Evolutionary conservation across 92 coral and sea anemone species (phyloP).

Genomic region (Parazoanthus darwini): DNA sequence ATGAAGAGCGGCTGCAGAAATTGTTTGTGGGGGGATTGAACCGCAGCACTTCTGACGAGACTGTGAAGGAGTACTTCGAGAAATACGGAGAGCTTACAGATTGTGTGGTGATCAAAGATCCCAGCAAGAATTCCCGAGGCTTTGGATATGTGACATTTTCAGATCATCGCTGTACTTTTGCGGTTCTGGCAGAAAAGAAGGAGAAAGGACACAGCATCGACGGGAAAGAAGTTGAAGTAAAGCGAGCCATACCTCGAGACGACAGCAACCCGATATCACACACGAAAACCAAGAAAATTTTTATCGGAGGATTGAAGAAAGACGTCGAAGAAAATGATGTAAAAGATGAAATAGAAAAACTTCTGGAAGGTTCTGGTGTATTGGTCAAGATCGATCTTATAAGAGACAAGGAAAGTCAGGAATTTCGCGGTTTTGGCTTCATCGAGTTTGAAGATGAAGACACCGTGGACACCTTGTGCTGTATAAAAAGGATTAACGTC

Average conservation of each 20-base stretch:
- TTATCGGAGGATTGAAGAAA: slow-evolving; percentile 67
- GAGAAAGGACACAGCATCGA: slow-evolving; percentile 63
- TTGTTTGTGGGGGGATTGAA: slow-evolving; percentile 91
- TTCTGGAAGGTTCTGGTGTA: slow-evolving; percentile 31
- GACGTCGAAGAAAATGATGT: slow-evolving; percentile 55
- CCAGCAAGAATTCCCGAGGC: slow-evolving; percentile 73
- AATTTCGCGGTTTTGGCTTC: slow-evolving; percentile 66
- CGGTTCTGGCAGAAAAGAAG: slow-evolving; percentile 59
- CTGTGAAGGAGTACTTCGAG: slow-evolving; percentile 73
- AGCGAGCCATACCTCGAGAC: slow-evolving; percentile 71
- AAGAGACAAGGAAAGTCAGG: slow-evolving; percentile 44
- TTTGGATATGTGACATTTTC: slow-evolving; percentile 91
- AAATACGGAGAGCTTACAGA: slow-evolving; percentile 73
- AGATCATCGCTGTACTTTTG: slow-evolving; percentile 50
- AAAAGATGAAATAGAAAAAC: slow-evolving; percentile 31
- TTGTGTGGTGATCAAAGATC: slow-evolving; percentile 73
- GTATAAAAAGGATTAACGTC: slow-evolving; percentile 52
- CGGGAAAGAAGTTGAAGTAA: slow-evolving; percentile 69
- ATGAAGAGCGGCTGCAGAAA: slow-evolving; percentile 72
- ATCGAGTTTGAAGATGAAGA: slow-evolving; percentile 57
- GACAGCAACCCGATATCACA: slow-evolving; percentile 49
- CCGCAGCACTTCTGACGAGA: slow-evolving; percentile 77
- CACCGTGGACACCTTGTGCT: slow-evolving; percentile 61
- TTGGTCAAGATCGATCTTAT: slow-evolving; percentile 41
- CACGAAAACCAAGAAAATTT: slow-evolving; percentile 61